Evolutionary conservation across 37 sponge, comb jelly and placozoan species (phyloP), one percentile per base, ranked within the genome.

Genomic region (Spongilla lacustris): DNA sequence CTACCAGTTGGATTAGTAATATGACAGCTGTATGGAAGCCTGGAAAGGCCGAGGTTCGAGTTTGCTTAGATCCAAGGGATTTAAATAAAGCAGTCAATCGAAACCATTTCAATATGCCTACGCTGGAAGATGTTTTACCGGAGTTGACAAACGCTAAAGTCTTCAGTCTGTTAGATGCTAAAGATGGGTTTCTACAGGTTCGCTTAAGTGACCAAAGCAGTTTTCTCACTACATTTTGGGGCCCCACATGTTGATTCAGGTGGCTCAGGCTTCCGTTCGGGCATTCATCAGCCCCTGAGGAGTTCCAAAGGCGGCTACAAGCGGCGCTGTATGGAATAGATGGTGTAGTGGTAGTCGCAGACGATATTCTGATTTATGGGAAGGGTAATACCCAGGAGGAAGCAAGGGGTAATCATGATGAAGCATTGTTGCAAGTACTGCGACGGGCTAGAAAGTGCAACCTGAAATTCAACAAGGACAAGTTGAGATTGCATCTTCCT

Each of bases 31-130:
- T 68, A 26, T 25, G 41, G 67, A 89, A 84, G 67, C 46, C 75
- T 8, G 91, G 91, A 9, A 80, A 85, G 25, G 84, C 76, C 21
- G 22, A 82, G 21, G 74, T 89, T 25, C 67, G 90, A 46, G 31
- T 89, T 32, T 84, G 90, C 33, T 80, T 89, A 21, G 85, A 89
- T 38, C 90, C 85, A 22, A 66, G 68, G 26, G 80, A 84, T n/a
- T 85, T 89, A n/a, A 83, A 89, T 66, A 32, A 67, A 73, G 80
- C 90, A 10, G 68, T 89, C 32, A 48, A 69, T 36, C 37, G 85
- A 50, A 36, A 73, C 30, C 81, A 87, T 33, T 81, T 68, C 35
- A 77, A 69, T 17, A 79, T 50, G 34, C 82, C 88, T 22, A 78
- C 74, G n/a, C 71, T 78, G 12, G 81, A 87, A 50, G 88, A 87